Conservation (phyloP, 2,888 invertebrate genomes). For the Cryptosula pallasiana region DNA sequence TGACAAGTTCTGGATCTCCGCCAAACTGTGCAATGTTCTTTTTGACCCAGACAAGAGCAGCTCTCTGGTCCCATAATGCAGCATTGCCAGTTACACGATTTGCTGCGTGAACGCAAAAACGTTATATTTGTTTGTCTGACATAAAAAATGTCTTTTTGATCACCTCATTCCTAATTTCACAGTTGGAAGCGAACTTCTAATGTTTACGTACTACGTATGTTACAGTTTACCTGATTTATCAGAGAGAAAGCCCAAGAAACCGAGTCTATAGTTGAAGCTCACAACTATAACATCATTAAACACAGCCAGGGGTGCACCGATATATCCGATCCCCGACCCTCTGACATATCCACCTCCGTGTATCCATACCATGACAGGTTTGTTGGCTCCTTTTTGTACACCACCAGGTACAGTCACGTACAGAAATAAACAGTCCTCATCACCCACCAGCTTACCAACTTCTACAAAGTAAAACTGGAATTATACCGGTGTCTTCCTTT, state of each 20-base stretch:
- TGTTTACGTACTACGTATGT: too few relatives aligned
- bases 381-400: constrained; percentile 3
- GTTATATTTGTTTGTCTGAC: too few relatives aligned
- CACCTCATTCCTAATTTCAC: too few relatives aligned
- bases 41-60: constrained; percentile 36
- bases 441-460: too few relatives aligned
- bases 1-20: constrained; percentile 31
- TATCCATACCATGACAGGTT: constrained; percentile 19
- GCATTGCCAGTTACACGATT: constrained; percentile 35
- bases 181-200: too few relatives aligned
- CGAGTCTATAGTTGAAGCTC: constrained; percentile 8
- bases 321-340: neutral
- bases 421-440: constrained; percentile 16
- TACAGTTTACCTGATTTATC: neutral
- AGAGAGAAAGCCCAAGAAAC: neutral
- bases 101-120: too few relatives aligned
- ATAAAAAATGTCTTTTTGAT: too few relatives aligned
- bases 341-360: constrained; percentile 11
- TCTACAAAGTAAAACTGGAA: too few relatives aligned
- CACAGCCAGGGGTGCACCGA: neutral
- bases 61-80: constrained; percentile 36
- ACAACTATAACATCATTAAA: constrained; percentile 5
- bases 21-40: constrained; percentile 32
- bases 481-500: too few relatives aligned
- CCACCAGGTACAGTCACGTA: constrained; percentile 9